A percentile compares a stretch with the other conserved stretches of the same genome.
These are phyloP conservation scores for Spermophilus dauricus DNA, from an alignment of 2,113 vertebrate genomes.

Conservation along the genomic window DNA sequence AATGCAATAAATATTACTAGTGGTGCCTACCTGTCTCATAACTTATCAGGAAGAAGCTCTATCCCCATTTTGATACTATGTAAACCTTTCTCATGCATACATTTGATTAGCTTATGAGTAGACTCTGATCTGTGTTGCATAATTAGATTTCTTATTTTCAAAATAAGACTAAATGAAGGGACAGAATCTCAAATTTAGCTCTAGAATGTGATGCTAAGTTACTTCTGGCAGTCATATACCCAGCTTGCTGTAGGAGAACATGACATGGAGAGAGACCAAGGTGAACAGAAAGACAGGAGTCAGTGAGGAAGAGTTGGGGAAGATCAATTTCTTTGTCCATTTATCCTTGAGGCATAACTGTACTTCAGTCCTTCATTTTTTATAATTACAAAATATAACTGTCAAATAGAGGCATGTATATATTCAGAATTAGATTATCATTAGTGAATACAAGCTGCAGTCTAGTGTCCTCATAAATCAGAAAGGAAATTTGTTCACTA, in stretches of 20 bases:
- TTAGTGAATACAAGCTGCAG: background rate
- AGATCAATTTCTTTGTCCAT: background rate
- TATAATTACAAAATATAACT: background rate
- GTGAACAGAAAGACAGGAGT: background rate
- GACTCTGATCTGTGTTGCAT: background rate
- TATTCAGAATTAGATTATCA: background rate
- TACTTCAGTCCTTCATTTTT: background rate
- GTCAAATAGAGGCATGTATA: background rate
- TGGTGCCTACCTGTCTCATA: background rate
- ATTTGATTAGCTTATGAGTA: background rate
- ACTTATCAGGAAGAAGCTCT: too few relatives aligned
- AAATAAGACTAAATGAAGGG: background rate
- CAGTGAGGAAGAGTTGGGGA: background rate
- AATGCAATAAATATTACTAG: background rate
- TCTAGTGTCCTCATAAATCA: background rate
- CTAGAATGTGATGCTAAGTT: background rate
- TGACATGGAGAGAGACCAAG: background rate
- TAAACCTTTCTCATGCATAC: background rate
- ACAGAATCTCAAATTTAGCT: background rate
- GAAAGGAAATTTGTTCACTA: background rate
- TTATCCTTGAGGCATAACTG: background rate
- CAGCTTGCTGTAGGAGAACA: background rate
- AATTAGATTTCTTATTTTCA: slow-evolving; percentile 17
- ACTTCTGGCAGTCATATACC: background rate
- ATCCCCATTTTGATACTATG: background rate